Percentiles rank a stretch among this genome's conserved stretches.
Evolutionary conservation across 1,140 invertebrate species (phyloP).

Genomic region (Eurosta solidaginis): DNA sequence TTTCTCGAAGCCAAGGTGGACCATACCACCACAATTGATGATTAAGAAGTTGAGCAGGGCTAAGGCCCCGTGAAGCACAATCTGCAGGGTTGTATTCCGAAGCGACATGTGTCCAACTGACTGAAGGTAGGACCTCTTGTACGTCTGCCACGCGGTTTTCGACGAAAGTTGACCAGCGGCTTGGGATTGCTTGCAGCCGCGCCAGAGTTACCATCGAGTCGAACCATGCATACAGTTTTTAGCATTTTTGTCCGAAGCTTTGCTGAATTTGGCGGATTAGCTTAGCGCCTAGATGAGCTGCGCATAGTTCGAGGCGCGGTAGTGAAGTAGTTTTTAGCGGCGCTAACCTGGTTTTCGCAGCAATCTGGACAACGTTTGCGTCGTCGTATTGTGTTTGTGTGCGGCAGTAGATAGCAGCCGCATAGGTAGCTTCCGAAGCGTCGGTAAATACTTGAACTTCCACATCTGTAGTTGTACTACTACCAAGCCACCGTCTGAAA

Average conservation of each 20-base stretch:
- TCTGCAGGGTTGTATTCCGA: constrained; percentile 50
- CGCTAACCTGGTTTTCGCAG: constrained; percentile 19
- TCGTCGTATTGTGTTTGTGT: background rate
- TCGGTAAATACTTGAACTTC: background rate
- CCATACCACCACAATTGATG: constrained; percentile 36
- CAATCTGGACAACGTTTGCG: background rate
- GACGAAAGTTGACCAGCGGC: constrained; percentile 1
- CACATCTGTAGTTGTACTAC: background rate
- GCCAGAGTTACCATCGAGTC: background rate
- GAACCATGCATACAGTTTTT: background rate
- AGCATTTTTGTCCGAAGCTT: background rate
- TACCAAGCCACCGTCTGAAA: background rate
- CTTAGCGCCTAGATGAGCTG: background rate
- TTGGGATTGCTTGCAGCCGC: background rate
- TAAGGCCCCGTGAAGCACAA: constrained; percentile 34
- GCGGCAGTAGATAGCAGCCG: background rate
- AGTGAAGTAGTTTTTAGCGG: constrained; percentile 8
- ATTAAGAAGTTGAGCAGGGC: constrained; percentile 25
- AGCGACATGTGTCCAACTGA: constrained; percentile 45
- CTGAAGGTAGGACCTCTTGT: background rate
- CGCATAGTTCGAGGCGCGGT: constrained; percentile 20
- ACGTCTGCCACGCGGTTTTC: constrained; percentile 5
- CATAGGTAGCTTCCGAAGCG: constrained; percentile 3
- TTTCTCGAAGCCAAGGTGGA: background rate
- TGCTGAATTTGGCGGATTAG: background rate